Evolutionary conservation across 1,140 invertebrate genomes (phyloP), one percentile per base, ranked within the genome.

Genomic region (Lordiphosa mommai): DNA sequence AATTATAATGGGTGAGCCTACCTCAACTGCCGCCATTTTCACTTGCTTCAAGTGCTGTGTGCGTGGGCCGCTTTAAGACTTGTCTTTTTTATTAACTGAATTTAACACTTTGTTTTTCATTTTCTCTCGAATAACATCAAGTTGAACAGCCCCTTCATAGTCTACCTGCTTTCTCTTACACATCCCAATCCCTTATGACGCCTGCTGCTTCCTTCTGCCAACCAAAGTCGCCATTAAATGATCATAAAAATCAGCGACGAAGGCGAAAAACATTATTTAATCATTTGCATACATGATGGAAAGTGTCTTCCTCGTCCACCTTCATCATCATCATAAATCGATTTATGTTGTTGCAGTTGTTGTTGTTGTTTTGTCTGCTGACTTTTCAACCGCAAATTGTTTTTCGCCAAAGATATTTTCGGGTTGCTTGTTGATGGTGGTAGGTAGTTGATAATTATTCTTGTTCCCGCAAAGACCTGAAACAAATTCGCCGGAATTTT

Each of bases 231-330:
- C 50, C 40, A 74, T 84, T 84, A 72, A 82, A 69, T 61, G 23
- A 1, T 41, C 63, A 72, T 82, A 77, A 84, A 82, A 77, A 63
- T 84, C 40, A 6, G 51, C 77, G 61, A 63, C 76, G 72, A 76
- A 68, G 10, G 53, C 53, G 38, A 53, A 60, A 34, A 50, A 49
- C 61, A 84, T 82, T 77, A 71, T 44, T 84, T 84, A 46, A 44
- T 51, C 50, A 80, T 84, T 82, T 84, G 72, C 72, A 64, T 84
- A 48, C 41, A 9, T 10, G 16, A 7, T 4, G n/a, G 12, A 7
- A 32, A n/a, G 20, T 29, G 30, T 41, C 43, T 33, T 36, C 7
- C 32, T 16, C 13, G 13, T 8, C 9, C 9, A n/a, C 44, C 16
- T 17, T 14, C 3, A 14, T 17, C 44, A 33, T 32, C 44, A 52